phyloP scores from a whole-genome alignment of 1,140 invertebrate species.

The Diorhabda carinulata region DNA sequence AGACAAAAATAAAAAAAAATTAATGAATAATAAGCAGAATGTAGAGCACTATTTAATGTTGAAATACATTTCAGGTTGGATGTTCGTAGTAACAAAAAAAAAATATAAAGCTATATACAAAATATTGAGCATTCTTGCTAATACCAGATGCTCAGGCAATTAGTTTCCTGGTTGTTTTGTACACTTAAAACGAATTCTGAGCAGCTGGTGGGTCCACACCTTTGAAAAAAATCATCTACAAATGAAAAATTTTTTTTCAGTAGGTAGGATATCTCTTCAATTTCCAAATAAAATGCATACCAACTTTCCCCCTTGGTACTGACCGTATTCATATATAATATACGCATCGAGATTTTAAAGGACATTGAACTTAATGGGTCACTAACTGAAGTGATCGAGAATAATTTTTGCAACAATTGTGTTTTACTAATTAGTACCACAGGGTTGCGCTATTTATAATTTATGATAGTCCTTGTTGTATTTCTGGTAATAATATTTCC shows the following conservation, averaged over 20 bases:
- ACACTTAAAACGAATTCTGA: slow-evolving; percentile 26
- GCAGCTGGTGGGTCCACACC: slow-evolving; percentile 37
- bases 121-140: slow-evolving; percentile 27
- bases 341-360: too few relatives aligned
- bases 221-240: slow-evolving; percentile 16
- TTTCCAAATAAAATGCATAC: neutral
- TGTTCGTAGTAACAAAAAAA: slow-evolving; percentile 5
- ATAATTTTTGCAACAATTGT: too few relatives aligned
- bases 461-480: too few relatives aligned
- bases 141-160: slow-evolving; percentile 43
- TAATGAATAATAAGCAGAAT: slow-evolving; percentile 19
- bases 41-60: neutral
- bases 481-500: too few relatives aligned
- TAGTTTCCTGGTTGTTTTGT: slow-evolving; percentile 42
- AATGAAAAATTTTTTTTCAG: slow-evolving; percentile 16
- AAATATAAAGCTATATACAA: slow-evolving; percentile 25
- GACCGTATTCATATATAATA: too few relatives aligned
- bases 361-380: too few relatives aligned
- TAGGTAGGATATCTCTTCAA: neutral
- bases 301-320: neutral
- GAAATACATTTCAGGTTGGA: too few relatives aligned
- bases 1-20: slow-evolving; percentile 33
- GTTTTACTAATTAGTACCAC: too few relatives aligned
- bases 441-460: too few relatives aligned
- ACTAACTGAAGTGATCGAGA: too few relatives aligned